phyloP scores from a whole-genome alignment of 2,888 invertebrate species.

The Spicauda simplicius region DNA sequence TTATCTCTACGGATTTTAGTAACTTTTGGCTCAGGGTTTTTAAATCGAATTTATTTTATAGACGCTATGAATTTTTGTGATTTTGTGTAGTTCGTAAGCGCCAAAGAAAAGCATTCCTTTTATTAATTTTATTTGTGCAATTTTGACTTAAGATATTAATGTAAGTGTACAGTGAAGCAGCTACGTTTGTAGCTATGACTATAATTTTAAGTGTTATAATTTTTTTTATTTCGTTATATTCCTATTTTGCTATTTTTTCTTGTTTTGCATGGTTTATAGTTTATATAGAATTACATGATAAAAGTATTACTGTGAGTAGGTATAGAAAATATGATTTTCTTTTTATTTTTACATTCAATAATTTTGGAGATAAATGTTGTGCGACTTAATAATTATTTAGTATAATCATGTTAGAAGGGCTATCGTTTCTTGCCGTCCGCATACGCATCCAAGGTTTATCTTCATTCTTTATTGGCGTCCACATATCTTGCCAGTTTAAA shows the following conservation, averaged over 20 bases:
- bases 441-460: conserved; percentile 50
- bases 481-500: conserved; percentile 63
- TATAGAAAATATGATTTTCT: conserved; percentile 23
- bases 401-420: conserved; percentile 10
- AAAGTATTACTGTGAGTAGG: conserved; percentile 21
- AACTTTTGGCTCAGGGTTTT: conserved; percentile 52
- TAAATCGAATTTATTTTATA: conserved; percentile 67
- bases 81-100: conserved; percentile 70
- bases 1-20: conserved; percentile 50
- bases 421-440: conserved; percentile 38
- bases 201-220: conserved; percentile 58
- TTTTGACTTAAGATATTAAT: conserved; percentile 63
- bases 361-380: conserved; percentile 58
- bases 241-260: conserved; percentile 48
- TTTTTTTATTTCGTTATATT: conserved; percentile 51
- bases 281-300: conserved; percentile 38
- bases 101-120: conserved; percentile 76
- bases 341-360: conserved; percentile 39
- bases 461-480: conserved; percentile 49
- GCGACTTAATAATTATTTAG: conserved; percentile 21
- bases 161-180: conserved; percentile 54
- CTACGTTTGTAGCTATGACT: conserved; percentile 54
- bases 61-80: conserved; percentile 60
- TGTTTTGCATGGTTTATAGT: conserved; percentile 63
- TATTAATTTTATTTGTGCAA: conserved; percentile 61